These are phyloP conservation scores for Corythornis cristatus DNA, from an alignment of 2,113 vertebrate species.

Conservation along the genomic window DNA sequence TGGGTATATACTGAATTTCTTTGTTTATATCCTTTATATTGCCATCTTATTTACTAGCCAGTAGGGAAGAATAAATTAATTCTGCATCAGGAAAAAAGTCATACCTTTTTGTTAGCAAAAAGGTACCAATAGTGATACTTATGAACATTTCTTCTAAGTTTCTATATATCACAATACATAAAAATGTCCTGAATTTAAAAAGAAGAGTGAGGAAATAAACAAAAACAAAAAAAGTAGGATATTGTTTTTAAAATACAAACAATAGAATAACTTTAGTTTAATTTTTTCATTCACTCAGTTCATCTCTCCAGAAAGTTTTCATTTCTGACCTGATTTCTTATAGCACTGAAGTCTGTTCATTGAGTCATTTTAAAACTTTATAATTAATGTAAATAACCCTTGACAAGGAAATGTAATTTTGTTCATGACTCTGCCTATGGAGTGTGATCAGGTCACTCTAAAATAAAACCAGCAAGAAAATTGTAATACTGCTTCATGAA, in stretches of 20 bases:
- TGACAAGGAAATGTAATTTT: background rate
- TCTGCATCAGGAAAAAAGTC: background rate
- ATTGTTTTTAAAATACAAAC: background rate
- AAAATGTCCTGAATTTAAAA: background rate
- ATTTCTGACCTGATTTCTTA: background rate
- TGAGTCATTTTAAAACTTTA: background rate
- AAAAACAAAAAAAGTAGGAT: background rate
- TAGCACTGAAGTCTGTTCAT: fast-evolving
- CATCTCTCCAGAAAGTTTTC: background rate
- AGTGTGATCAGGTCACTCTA: background rate
- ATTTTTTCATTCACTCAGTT: fast-evolving
- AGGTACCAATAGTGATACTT: background rate
- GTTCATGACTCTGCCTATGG: background rate
- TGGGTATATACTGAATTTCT: background rate
- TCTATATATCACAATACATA: background rate
- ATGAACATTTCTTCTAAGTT: background rate
- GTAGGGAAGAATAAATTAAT: background rate
- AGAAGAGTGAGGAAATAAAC: background rate
- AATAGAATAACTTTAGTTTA: background rate
- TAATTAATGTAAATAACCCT: background rate
- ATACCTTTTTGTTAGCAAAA: background rate
- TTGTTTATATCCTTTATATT: background rate
- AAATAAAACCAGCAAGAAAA: background rate
- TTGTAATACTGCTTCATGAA: background rate
- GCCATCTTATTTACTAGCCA: background rate